Percentiles rank a stretch among this genome's conserved stretches.
These are phyloP conservation scores for Heliconius cydno DNA, from an alignment of 2,888 invertebrate species.

Conservation along the genomic window DNA sequence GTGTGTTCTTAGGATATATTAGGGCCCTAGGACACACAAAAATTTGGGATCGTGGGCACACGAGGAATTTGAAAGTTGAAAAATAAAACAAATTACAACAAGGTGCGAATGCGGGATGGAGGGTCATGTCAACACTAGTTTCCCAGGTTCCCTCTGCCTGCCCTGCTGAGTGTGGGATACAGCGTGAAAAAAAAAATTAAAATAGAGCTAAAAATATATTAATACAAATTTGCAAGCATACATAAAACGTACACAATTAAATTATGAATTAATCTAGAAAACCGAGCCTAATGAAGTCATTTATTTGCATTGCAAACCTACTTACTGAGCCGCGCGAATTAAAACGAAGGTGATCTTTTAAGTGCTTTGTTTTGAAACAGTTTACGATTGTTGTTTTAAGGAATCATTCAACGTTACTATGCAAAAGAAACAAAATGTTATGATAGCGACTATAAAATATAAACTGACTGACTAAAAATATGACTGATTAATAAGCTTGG, in stretches of 20 bases:
- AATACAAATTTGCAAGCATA: not conserved
- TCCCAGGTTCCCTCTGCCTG: not conserved
- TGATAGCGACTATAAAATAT: not conserved
- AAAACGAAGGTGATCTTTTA: conserved; percentile 35
- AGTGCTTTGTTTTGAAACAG: conserved; percentile 32
- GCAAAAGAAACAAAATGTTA: not conserved
- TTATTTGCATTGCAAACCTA: conserved; percentile 47
- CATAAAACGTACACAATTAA: not conserved
- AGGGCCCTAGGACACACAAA: too few relatives aligned
- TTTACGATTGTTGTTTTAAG: not conserved
- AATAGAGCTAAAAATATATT: not conserved
- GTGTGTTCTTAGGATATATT: too few relatives aligned
- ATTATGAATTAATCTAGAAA: conserved; percentile 44
- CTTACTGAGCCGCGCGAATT: conserved; percentile 24
- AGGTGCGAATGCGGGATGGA: not conserved
- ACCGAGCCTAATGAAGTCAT: conserved; percentile 45
- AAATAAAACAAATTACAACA: too few relatives aligned
- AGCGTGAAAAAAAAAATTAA: not conserved
- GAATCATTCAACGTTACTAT: conserved; percentile 6
- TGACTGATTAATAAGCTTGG: not conserved
- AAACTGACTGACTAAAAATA: not conserved
- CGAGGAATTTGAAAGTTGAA: too few relatives aligned
- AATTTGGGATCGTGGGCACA: too few relatives aligned
- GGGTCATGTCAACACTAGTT: not conserved
- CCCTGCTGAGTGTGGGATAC: not conserved